Conservation (phyloP, 2,113 vertebrate genomes). For the Heterotilapia buettikoferi region DNA sequence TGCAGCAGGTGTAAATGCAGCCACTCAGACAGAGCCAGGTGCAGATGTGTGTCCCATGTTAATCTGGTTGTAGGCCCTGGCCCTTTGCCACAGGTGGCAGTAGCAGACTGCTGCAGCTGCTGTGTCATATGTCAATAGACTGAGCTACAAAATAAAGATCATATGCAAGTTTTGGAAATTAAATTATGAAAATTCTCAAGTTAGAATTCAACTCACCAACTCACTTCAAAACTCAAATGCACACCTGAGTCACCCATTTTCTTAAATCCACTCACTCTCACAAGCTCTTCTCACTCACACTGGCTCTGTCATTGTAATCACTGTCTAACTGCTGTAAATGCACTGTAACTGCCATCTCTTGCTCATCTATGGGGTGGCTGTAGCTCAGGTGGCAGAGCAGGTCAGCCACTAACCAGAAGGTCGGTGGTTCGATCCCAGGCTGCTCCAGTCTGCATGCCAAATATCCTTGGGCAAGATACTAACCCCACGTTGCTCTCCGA, state of each 20-base stretch:
- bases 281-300: not conserved
- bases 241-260: fast-evolving
- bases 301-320: not conserved
- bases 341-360: not conserved
- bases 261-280: not conserved
- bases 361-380: no score
- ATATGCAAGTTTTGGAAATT: not conserved
- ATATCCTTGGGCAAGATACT: no score
- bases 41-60: not conserved
- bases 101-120: not conserved
- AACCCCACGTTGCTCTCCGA: no score
- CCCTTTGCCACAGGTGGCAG: not conserved
- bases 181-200: not conserved
- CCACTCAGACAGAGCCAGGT: not conserved
- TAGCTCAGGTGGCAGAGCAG: no score
- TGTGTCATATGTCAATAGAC: fast-evolving
- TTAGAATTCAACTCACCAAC: not conserved
- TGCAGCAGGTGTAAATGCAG: not conserved
- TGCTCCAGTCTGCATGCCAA: no score
- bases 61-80: fast-evolving
- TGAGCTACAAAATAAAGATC: not conserved
- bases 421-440: no score
- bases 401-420: no score
- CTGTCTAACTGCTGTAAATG: not conserved
- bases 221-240: not conserved